Conservation (phyloP, 1,140 invertebrate genomes). For the Ceratina japonica region DNA sequence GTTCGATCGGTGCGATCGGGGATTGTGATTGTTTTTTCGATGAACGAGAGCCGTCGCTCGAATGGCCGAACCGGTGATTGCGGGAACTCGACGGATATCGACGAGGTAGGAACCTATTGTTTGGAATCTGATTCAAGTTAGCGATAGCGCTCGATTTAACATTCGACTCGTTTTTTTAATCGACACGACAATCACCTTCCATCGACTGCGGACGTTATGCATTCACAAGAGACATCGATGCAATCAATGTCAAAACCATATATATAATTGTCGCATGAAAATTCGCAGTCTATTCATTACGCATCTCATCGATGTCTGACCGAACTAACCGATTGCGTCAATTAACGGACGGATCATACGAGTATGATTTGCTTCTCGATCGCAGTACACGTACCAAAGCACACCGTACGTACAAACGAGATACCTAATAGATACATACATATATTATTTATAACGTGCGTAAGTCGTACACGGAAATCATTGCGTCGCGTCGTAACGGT, state of each 20-base stretch:
- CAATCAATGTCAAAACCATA: too few relatives aligned
- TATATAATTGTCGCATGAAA: too few relatives aligned
- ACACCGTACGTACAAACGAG: slow-evolving; percentile 51
- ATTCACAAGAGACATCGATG: too few relatives aligned
- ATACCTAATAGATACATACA: slow-evolving; percentile 38
- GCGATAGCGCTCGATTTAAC: not conserved
- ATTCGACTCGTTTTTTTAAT: not conserved
- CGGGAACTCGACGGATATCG: not conserved
- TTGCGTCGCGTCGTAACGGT: slow-evolving; percentile 16
- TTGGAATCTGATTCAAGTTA: slow-evolving; percentile 1
- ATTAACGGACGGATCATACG: slow-evolving; percentile 3
- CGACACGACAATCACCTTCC: not conserved
- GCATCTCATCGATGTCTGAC: not conserved
- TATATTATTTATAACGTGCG: slow-evolving; percentile 50
- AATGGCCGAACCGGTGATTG: not conserved
- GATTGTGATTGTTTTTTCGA: not conserved
- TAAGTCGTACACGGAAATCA: slow-evolving; percentile 6
- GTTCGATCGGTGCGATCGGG: not conserved
- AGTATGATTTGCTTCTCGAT: slow-evolving; percentile 12
- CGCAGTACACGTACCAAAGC: slow-evolving; percentile 52
- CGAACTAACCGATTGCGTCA: not conserved
- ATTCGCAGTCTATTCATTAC: not conserved
- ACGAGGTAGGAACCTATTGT: not conserved
- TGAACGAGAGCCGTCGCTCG: not conserved
- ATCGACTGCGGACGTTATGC: too few relatives aligned